Conservation (phyloP, 2,113 vertebrate species). For the Oncorhynchus tshawytscha region DNA sequence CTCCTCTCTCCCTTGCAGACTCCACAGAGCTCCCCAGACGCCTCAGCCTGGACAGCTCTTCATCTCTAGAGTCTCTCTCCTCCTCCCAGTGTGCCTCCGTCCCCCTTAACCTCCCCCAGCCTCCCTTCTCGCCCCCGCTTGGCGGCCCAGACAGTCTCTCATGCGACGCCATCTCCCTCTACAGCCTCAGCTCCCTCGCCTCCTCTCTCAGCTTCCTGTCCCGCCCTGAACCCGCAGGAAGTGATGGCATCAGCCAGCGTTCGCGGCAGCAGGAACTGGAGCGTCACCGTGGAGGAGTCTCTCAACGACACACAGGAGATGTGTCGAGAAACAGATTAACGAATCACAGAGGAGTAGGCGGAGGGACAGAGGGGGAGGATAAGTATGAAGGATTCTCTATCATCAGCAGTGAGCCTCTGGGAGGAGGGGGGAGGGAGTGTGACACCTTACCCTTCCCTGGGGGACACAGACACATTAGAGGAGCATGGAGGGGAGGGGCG, state of each 20-base stretch:
- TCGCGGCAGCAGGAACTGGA: slow-evolving; percentile 72
- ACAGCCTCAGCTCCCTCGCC: slow-evolving; percentile 94
- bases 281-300: slow-evolving; percentile 61
- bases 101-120: slow-evolving; percentile 76
- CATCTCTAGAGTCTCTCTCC: slow-evolving; percentile 92
- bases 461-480: slow-evolving; percentile 68
- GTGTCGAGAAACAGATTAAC: slow-evolving; percentile 25
- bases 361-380: slow-evolving; percentile 48
- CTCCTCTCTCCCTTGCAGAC: slow-evolving; percentile 70
- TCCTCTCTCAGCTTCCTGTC: slow-evolving; percentile 94
- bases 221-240: slow-evolving; percentile 76
- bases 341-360: slow-evolving; percentile 35
- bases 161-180: slow-evolving; percentile 93
- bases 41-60: slow-evolving; percentile 92
- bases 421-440: slow-evolving; percentile 60
- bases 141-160: slow-evolving; percentile 85
- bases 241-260: slow-evolving; percentile 75
- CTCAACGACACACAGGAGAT: slow-evolving; percentile 55
- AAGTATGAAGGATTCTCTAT: slow-evolving; percentile 87
- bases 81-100: slow-evolving; percentile 87
- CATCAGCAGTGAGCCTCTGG: slow-evolving; percentile 82
- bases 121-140: slow-evolving; percentile 78
- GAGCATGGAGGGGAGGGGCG: slow-evolving; percentile 48
- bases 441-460: slow-evolving; percentile 74
- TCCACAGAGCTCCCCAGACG: slow-evolving; percentile 93